These are phyloP conservation scores for Allygus modestus DNA, from an alignment of 2,888 invertebrate species.

Conservation along the genomic window DNA sequence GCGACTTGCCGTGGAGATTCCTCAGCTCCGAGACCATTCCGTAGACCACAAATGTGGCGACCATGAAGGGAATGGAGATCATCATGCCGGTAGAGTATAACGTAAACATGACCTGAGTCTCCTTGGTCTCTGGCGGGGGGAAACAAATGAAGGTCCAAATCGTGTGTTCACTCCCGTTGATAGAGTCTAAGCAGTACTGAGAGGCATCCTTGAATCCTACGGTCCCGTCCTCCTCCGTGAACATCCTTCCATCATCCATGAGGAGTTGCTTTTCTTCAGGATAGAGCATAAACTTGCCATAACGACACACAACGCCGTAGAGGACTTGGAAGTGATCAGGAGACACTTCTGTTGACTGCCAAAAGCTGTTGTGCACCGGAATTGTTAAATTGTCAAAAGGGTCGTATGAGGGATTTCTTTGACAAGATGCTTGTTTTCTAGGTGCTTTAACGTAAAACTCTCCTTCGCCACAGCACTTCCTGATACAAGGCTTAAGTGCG, in stretches of 20 bases:
- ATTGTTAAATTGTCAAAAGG: neutral
- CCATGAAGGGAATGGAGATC: constrained; percentile 25
- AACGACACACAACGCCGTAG: neutral
- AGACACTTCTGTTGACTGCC: neutral
- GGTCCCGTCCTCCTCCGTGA: neutral
- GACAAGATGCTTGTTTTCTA: neutral
- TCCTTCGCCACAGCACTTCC: constrained; percentile 30
- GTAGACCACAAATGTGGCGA: constrained; percentile 48
- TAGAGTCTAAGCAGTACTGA: constrained; percentile 29
- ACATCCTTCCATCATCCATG: neutral
- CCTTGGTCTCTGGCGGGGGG: neutral
- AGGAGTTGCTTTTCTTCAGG: neutral
- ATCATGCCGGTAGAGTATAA: constrained; percentile 5
- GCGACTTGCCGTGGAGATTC: constrained; percentile 41
- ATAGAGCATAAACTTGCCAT: neutral
- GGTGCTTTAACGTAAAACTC: neutral
- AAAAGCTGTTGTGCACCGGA: neutral
- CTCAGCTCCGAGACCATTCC: constrained; percentile 22
- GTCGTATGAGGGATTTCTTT: neutral
- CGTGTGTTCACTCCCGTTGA: neutral
- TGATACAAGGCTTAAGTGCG: constrained; percentile 23
- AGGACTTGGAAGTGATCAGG: neutral
- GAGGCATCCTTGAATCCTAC: neutral
- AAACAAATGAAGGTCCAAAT: neutral
- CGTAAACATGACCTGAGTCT: neutral